Evolutionary conservation across 2,888 invertebrate genomes (phyloP).

Genomic region (Labia minor): DNA sequence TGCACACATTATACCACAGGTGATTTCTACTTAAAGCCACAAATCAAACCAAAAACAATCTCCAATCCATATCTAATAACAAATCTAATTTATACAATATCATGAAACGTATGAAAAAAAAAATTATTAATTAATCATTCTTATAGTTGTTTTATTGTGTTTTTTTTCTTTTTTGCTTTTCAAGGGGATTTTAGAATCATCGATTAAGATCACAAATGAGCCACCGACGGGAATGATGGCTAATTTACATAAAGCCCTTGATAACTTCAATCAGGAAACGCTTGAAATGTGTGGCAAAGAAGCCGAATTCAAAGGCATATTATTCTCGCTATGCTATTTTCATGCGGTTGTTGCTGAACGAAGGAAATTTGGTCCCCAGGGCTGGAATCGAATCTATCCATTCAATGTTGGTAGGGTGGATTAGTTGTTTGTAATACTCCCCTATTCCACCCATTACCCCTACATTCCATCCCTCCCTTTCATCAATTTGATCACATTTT

Average conservation of each 20-base stretch:
- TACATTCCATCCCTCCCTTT: too few species aligned
- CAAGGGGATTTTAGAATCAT: slow-evolving; percentile 86
- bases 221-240: slow-evolving; percentile 94
- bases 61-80: neutral
- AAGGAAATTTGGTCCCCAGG: slow-evolving; percentile 86
- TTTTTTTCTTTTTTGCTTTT: neutral
- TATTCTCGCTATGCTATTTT: slow-evolving; percentile 89
- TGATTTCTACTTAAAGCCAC: slow-evolving; percentile 29
- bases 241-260: slow-evolving; percentile 88
- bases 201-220: slow-evolving; percentile 95
- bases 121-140: slow-evolving; percentile 23
- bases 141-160: slow-evolving; percentile 13
- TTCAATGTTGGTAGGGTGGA: slow-evolving; percentile 68
- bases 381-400: slow-evolving; percentile 92
- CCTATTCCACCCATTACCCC: too few species aligned
- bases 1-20: slow-evolving; percentile 86
- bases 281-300: slow-evolving; percentile 92
- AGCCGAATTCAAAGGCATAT: slow-evolving; percentile 88
- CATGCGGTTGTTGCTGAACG: slow-evolving; percentile 92
- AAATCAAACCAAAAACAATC: neutral
- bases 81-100: neutral
- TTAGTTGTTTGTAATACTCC: neutral
- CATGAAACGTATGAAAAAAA: neutral
- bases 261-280: slow-evolving; percentile 91
- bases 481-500: too few species aligned